Percentiles rank a stretch among this genome's conserved stretches.
Evolutionary conservation across 2,113 vertebrate genomes (phyloP).

Genomic region (Bubalus kerabau): DNA sequence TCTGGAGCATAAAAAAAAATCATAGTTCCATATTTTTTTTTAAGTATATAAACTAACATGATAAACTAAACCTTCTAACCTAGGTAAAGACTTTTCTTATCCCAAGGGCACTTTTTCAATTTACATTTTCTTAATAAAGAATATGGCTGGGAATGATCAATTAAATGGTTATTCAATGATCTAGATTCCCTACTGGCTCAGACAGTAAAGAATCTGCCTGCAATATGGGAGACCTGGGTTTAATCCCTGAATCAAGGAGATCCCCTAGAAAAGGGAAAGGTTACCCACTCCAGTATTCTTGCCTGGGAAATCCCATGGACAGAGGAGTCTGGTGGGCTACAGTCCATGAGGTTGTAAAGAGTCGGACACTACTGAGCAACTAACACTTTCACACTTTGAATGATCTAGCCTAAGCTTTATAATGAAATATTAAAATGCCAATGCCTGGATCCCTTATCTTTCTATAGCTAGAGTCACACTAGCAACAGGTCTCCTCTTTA

Average conservation of each 20-base stretch:
- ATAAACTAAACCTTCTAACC: neutral
- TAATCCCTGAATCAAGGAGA: neutral
- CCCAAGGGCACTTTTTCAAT: neutral
- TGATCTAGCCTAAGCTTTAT: neutral
- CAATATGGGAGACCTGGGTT: rapidly evolving
- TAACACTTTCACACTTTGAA: neutral
- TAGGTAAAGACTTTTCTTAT: neutral
- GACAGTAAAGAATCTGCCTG: neutral
- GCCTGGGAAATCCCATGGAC: neutral
- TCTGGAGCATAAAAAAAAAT: conserved; percentile 32
- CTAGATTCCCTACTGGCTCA: neutral
- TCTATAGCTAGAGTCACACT: neutral
- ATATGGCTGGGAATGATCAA: neutral
- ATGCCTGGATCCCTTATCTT: neutral
- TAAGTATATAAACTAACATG: neutral
- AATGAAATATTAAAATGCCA: neutral
- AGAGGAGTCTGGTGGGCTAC: neutral
- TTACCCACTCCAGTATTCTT: neutral
- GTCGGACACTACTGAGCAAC: neutral
- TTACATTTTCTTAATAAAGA: neutral
- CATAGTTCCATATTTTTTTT: neutral
- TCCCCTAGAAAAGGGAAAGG: neutral
- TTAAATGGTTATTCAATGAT: neutral
- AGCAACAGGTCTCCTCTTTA: neutral
- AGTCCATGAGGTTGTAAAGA: neutral